These are phyloP conservation scores for Dinocampus coccinellae DNA, from an alignment of 2,888 invertebrate species.

Conservation along the genomic window DNA sequence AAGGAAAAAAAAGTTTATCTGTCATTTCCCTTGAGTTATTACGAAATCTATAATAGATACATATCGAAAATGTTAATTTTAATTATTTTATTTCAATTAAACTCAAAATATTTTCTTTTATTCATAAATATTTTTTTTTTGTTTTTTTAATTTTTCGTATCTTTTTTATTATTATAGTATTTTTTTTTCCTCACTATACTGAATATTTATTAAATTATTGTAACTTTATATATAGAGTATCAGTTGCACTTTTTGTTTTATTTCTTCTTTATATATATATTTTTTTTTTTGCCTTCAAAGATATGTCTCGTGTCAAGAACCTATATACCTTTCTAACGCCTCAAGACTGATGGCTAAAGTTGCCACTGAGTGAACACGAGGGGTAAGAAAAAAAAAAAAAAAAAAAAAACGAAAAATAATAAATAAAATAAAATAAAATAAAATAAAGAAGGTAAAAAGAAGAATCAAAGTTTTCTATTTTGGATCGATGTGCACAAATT, in stretches of 20 bases:
- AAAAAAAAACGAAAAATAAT: neutral
- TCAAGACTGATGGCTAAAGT: conserved; percentile 4
- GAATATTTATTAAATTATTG: neutral
- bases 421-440: too few species aligned
- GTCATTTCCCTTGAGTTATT: too few species aligned
- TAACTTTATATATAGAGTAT: conserved; percentile 24
- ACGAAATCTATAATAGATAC: too few species aligned
- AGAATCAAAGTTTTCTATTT: neutral
- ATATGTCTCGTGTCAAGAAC: conserved; percentile 7
- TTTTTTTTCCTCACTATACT: neutral
- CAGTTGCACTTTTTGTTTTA: conserved; percentile 28
- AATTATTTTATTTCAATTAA: too few species aligned
- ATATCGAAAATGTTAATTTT: too few species aligned
- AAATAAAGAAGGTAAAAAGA: too few species aligned
- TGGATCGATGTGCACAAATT: conserved; percentile 2
- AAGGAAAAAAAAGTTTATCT: too few species aligned
- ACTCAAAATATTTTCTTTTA: too few species aligned
- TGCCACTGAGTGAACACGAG: conserved; percentile 3
- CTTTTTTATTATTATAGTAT: too few species aligned
- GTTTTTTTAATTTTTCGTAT: too few species aligned
- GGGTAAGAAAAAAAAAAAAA: neutral
- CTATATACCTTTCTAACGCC: neutral
- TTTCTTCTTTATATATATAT: neutral
- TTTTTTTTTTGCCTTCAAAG: neutral
- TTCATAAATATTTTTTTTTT: too few species aligned